These are phyloP conservation scores for Myiotriccus ornatus DNA, from an alignment of 2,797 vertebrate genomes.

Conservation along the genomic window DNA sequence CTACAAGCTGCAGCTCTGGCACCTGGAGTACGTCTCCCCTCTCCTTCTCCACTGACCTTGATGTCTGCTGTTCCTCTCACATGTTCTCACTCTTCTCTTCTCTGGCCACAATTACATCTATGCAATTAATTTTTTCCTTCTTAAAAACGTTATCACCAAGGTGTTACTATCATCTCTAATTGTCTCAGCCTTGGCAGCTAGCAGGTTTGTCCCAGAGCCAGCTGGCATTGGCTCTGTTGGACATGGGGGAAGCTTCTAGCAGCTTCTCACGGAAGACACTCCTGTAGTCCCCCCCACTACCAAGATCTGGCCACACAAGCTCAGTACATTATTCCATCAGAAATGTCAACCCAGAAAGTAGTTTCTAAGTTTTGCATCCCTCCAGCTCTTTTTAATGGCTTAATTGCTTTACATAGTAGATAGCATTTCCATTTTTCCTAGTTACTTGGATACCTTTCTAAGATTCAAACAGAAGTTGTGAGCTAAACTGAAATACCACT, in stretches of 20 bases:
- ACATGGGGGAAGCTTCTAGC: background rate
- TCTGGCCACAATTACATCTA: background rate
- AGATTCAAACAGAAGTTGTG: background rate
- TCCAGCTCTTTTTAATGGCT: background rate
- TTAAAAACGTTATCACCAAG: background rate
- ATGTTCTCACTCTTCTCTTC: background rate
- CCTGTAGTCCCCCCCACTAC: background rate
- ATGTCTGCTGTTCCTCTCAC: background rate
- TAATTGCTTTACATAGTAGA: background rate
- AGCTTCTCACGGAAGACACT: background rate
- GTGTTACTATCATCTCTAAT: background rate
- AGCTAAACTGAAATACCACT: background rate
- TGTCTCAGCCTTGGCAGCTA: background rate
- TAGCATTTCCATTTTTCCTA: background rate
- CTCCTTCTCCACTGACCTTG: background rate
- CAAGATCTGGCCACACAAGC: background rate
- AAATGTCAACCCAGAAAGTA: background rate
- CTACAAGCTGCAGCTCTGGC: fast-evolving
- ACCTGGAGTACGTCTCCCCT: background rate
- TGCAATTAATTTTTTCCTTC: background rate
- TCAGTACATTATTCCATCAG: background rate
- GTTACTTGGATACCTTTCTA: background rate
- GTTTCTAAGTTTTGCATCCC: background rate
- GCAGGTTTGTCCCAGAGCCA: background rate
- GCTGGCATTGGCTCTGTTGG: background rate